phyloP scores from a whole-genome alignment of 2,113 vertebrate genomes.

The Erinaceus europaeus region DNA sequence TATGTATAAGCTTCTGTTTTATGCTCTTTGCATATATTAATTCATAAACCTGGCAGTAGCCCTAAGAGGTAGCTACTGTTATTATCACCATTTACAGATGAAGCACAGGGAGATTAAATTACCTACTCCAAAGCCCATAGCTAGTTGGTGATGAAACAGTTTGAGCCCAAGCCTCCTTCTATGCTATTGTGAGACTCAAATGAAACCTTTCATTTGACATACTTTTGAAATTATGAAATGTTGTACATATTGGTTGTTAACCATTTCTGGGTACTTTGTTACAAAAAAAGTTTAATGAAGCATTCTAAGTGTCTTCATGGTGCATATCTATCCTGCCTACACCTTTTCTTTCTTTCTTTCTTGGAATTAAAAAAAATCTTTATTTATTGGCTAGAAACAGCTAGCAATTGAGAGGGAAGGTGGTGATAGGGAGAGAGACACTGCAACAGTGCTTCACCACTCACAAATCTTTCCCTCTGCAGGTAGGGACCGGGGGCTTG shows the following conservation, averaged over 20 bases:
- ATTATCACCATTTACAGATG: conserved; percentile 19
- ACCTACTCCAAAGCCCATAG: not conserved
- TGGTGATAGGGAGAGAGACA: too few species aligned
- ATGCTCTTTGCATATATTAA: conserved; percentile 16
- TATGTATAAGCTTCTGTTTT: conserved; percentile 20
- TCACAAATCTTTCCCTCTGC: too few species aligned
- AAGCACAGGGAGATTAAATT: conserved; percentile 12
- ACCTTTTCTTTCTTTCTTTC: conserved; percentile 13
- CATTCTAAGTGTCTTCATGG: conserved; percentile 12
- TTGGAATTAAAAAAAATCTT: too few species aligned
- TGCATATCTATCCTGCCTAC: not conserved
- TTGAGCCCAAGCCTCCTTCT: not conserved
- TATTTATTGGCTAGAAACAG: too few species aligned
- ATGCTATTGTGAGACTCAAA: not conserved
- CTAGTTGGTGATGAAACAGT: not conserved
- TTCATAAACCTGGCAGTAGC: conserved; percentile 5
- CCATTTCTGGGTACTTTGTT: not conserved
- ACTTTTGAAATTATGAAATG: not conserved
- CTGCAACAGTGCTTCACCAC: too few species aligned
- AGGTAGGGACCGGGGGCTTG: too few species aligned
- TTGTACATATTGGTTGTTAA: not conserved
- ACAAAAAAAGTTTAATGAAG: not conserved
- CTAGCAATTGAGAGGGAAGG: conserved; percentile 21
- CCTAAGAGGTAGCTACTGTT: not conserved
- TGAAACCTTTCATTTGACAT: not conserved